Evolutionary conservation across 2,888 invertebrate species (phyloP).

Genomic region (Eupithecia vulgata): DNA sequence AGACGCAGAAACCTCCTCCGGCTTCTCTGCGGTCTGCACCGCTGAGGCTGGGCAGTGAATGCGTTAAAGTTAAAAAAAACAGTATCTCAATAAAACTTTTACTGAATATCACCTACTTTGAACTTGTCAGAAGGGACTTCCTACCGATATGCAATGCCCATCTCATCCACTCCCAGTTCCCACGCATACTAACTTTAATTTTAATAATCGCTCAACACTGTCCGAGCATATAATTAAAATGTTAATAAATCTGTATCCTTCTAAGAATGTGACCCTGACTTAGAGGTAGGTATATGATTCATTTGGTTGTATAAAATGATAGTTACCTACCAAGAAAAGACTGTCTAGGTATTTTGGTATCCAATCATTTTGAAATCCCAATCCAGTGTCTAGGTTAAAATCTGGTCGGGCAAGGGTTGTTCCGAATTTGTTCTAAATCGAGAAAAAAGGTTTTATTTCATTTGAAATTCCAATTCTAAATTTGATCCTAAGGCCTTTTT

Average conservation of each 20-base stretch:
- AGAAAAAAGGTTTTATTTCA: background rate
- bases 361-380: background rate
- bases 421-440: background rate
- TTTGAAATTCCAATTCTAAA: background rate
- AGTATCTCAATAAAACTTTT: too few relatives aligned
- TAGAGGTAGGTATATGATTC: constrained; percentile 25
- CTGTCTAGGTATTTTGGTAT: constrained; percentile 1
- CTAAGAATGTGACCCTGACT: constrained; percentile 55
- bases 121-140: background rate
- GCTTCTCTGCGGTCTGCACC: too few relatives aligned
- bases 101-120: background rate
- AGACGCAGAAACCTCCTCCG: too few relatives aligned
- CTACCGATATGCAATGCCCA: background rate
- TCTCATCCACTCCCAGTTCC: constrained; percentile 4
- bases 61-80: too few relatives aligned
- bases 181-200: constrained; percentile 8
- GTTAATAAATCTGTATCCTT: constrained; percentile 55
- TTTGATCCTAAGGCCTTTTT: too few relatives aligned
- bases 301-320: constrained; percentile 9
- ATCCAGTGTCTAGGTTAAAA: too few relatives aligned
- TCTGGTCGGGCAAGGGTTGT: background rate
- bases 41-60: too few relatives aligned
- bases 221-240: constrained; percentile 45
- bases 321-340: background rate
- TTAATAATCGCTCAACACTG: constrained; percentile 49